phyloP scores from a whole-genome alignment of 37 sponge, comb jelly and placozoan genomes.

The Beroe ovata region DNA sequence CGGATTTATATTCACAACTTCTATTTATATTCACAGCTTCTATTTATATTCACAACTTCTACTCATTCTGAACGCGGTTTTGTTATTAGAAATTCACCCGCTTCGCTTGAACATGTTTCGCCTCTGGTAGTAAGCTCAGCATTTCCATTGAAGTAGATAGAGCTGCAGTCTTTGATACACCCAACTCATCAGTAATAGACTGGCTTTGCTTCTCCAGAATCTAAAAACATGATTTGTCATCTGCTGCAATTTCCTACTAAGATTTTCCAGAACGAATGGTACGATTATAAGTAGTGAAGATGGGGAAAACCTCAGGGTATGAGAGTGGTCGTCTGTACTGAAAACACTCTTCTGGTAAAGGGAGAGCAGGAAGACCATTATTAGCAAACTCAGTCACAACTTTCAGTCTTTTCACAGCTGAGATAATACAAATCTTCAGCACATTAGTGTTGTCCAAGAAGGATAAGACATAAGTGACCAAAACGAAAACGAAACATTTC shows the following conservation, averaged over 20 bases:
- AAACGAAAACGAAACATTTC: too few species aligned
- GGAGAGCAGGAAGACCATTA: conserved; percentile 29
- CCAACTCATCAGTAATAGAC: conserved; percentile 2
- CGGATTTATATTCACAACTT: not conserved
- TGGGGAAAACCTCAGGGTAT: conserved; percentile 65
- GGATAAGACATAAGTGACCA: too few species aligned
- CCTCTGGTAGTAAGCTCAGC: conserved; percentile 29
- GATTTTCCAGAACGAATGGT: too few species aligned
- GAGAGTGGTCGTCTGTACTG: conserved; percentile 24
- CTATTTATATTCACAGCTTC: not conserved
- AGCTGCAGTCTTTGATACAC: not conserved
- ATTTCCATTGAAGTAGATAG: not conserved
- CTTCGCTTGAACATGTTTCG: not conserved
- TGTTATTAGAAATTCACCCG: too few species aligned
- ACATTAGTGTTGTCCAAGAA: not conserved
- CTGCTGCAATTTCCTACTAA: too few species aligned
- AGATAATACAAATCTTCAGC: not conserved
- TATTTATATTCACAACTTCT: not conserved
- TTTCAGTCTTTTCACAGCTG: not conserved
- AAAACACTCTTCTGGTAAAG: conserved; percentile 30
- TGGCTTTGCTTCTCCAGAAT: conserved; percentile 17
- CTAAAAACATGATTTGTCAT: too few species aligned
- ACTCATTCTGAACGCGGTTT: too few species aligned
- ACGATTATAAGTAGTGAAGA: too few species aligned
- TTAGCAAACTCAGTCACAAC: conserved; percentile 50